phyloP scores from a whole-genome alignment of 1,140 invertebrate species.

The Venturia canescens region DNA sequence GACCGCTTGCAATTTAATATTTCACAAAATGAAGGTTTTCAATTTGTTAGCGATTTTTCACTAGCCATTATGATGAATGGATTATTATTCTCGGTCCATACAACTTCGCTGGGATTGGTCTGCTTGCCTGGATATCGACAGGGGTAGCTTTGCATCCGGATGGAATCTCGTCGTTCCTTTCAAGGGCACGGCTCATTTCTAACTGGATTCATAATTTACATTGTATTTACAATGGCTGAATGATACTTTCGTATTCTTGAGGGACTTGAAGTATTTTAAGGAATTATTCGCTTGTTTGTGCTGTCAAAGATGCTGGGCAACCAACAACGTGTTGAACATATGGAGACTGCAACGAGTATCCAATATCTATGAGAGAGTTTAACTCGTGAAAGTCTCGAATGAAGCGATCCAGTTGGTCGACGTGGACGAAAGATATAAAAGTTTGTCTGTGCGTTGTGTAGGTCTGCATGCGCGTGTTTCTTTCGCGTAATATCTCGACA shows the following conservation, averaged over 20 bases:
- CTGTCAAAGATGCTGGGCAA: not conserved
- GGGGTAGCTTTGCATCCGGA: too few species aligned
- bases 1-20: too few species aligned
- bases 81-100: too few species aligned
- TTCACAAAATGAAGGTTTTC: too few species aligned
- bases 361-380: slow-evolving; percentile 14
- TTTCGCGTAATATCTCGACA: not conserved
- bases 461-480: not conserved
- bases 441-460: not conserved
- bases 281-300: not conserved
- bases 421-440: not conserved
- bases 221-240: not conserved
- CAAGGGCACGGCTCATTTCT: too few species aligned
- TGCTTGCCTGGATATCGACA: too few species aligned
- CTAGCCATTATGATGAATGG: too few species aligned
- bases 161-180: too few species aligned
- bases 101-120: too few species aligned
- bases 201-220: too few species aligned
- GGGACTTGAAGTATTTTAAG: not conserved
- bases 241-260: not conserved
- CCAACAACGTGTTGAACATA: slow-evolving; percentile 17
- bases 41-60: too few species aligned
- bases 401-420: slow-evolving; percentile 19
- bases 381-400: slow-evolving; percentile 12
- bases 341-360: not conserved